Evolutionary conservation across 2,888 invertebrate genomes (phyloP).

Genomic region (Apoderus coryli): DNA sequence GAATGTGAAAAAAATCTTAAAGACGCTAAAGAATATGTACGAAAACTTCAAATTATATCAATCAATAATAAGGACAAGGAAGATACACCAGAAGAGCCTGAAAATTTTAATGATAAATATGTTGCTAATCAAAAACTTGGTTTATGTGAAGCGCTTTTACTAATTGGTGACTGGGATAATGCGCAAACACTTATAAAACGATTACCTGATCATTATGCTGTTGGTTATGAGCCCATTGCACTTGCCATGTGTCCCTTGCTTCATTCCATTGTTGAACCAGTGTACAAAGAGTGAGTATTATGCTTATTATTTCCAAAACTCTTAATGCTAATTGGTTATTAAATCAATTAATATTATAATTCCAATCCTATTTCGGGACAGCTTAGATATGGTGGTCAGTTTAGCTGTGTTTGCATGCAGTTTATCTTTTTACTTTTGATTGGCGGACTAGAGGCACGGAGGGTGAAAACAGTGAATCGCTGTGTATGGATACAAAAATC

Average conservation of each 20-base stretch:
- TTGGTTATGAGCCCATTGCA: slow-evolving; percentile 67
- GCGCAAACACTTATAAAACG: slow-evolving; percentile 66
- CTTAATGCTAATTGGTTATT: too few relatives aligned
- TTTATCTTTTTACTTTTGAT: too few relatives aligned
- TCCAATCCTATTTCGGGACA: too few relatives aligned
- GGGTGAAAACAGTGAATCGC: too few relatives aligned
- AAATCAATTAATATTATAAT: too few relatives aligned
- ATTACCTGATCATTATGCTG: slow-evolving; percentile 66
- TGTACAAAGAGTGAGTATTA: slow-evolving; percentile 63
- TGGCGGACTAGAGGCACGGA: too few relatives aligned
- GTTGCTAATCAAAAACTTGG: slow-evolving; percentile 79
- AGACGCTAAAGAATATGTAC: slow-evolving; percentile 76
- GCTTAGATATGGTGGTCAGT: too few relatives aligned
- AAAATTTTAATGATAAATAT: slow-evolving; percentile 38
- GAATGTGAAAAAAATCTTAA: slow-evolving; percentile 71
- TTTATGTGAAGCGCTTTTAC: slow-evolving; percentile 74
- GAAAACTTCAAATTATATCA: slow-evolving; percentile 67
- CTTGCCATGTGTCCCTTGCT: slow-evolving; percentile 64
- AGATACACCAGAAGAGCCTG: slow-evolving; percentile 52
- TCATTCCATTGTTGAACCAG: slow-evolving; percentile 71
- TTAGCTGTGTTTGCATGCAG: too few relatives aligned
- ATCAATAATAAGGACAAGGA: slow-evolving; percentile 69
- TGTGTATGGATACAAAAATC: too few relatives aligned
- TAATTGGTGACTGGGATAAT: slow-evolving; percentile 82
- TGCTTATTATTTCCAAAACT: too few relatives aligned